A percentile compares a stretch with the other conserved stretches of the same genome.
phyloP scores from a whole-genome alignment of 2,113 vertebrate species.

The Myiagra hebetior region DNA sequence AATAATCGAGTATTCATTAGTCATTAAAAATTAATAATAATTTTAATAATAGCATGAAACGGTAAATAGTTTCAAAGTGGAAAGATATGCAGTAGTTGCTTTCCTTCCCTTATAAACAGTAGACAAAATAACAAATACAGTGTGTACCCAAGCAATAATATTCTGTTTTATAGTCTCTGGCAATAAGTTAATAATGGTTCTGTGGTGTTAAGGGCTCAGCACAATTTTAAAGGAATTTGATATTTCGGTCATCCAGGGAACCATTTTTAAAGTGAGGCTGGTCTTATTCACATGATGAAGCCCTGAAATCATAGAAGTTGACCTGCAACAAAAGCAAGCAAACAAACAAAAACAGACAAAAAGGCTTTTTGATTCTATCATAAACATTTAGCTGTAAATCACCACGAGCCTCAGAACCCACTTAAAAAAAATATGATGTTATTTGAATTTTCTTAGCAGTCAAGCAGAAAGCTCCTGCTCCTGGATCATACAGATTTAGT shows the following conservation, averaged over 20 bases:
- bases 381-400: constrained; percentile 29
- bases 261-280: background rate
- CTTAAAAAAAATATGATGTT: constrained; percentile 22
- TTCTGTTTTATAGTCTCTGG: constrained; percentile 30
- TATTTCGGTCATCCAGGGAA: constrained; percentile 43
- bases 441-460: constrained; percentile 30
- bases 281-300: background rate
- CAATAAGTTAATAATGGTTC: constrained; percentile 42
- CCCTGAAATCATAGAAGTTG: background rate
- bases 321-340: constrained; percentile 6
- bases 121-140: background rate
- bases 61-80: background rate
- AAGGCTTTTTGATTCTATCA: background rate
- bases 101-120: background rate
- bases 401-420: background rate
- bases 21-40: background rate
- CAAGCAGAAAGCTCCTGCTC: background rate
- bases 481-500: background rate
- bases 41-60: background rate
- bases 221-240: constrained; percentile 53
- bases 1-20: background rate
- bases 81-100: background rate
- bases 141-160: constrained; percentile 8
- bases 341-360: background rate
- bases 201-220: constrained; percentile 21